Percentiles rank a stretch among this genome's conserved stretches.
phyloP scores from a whole-genome alignment of 2,113 vertebrate genomes.

The Corydoras sp. region DNA sequence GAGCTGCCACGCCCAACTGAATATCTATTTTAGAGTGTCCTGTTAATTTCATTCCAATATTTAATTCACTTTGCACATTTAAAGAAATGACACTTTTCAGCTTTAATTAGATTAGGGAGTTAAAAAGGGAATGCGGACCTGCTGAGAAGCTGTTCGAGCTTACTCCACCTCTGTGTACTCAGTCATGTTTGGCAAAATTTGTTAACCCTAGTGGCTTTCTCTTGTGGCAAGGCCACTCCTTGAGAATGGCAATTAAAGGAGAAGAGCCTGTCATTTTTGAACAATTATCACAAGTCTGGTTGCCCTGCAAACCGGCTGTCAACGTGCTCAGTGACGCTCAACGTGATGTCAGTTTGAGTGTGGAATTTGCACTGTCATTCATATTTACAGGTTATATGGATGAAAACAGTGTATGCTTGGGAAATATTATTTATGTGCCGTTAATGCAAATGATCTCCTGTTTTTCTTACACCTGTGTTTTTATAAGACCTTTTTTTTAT shows the following conservation, averaged over 20 bases:
- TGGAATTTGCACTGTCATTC: neutral
- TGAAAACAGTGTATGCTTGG: neutral
- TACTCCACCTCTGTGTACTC: constrained; percentile 8
- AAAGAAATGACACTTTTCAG: too few species aligned
- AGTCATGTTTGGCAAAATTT: constrained; percentile 32
- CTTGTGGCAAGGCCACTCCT: constrained; percentile 34
- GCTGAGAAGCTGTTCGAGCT: neutral
- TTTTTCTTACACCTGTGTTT: too few species aligned
- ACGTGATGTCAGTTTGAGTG: constrained; percentile 6
- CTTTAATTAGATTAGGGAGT: neutral
- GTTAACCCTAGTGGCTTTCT: constrained; percentile 30
- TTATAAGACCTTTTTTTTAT: too few species aligned
- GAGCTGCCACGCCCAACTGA: too few species aligned
- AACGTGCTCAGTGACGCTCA: constrained; percentile 23
- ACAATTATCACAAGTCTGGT: constrained; percentile 41
- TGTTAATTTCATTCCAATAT: too few species aligned
- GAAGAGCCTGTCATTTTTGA: constrained; percentile 43
- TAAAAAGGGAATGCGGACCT: neutral
- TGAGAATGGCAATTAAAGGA: constrained; percentile 39
- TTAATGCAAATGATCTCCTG: too few species aligned
- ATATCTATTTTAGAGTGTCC: too few species aligned
- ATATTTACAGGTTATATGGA: neutral
- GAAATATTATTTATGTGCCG: neutral
- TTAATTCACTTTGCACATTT: too few species aligned
- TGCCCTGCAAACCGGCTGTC: constrained; percentile 13